Base-by-base conservation (phyloP, 2,888 invertebrate genomes). In the Mythimna impura region DNA sequence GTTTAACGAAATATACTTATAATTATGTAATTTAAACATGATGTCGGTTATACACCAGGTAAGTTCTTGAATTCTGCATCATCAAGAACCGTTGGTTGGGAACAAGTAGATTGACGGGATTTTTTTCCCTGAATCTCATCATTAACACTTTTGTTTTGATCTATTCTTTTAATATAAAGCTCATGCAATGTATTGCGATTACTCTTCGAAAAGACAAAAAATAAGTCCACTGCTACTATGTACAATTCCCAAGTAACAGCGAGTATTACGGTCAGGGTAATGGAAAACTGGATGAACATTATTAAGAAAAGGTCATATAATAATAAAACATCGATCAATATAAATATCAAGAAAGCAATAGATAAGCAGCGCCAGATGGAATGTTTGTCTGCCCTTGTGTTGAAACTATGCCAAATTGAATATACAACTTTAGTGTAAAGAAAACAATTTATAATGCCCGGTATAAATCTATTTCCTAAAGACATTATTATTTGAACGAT, bases 351-450 rank as follows among this genome's bases (percentile, higher is more conserved):
- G 6, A 71, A 50, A 9, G 58, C 71, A 20, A 60, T 52, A 50
- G 40, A 71, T n/a, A 71, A 50, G 14, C 36, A 47, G 30, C 71
- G 71, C 50, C 71, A 71, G 50, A 30, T 22, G 4, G 71, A 40
- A 30, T 12, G 34, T 34, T 17, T 40, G 12, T 58, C 12, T 58
- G 12, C n/a, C 0, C 6, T 50, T 12, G 9, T 34, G 2, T 30
- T 58, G 14, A 30, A 9, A 50, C 30, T 71, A 40, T 36, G n/a
- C 20, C 9, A 58, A 7, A 71, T 58, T 5, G 50, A 58, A 71
- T 58, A 40, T 50, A 71, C 9, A 30, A 50, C 58, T 10, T 20
- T 22, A 20, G 60, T 22, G 6, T 30, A 71, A 0, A 71, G 2
- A 30, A 30, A 6, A 57, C 14, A 17, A 17, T 70, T 71, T 12